A percentile compares a stretch with the other conserved stretches of the same genome.
phyloP scores from a whole-genome alignment of 2,888 invertebrate genomes.

The Schrankia costaestrigalis region DNA sequence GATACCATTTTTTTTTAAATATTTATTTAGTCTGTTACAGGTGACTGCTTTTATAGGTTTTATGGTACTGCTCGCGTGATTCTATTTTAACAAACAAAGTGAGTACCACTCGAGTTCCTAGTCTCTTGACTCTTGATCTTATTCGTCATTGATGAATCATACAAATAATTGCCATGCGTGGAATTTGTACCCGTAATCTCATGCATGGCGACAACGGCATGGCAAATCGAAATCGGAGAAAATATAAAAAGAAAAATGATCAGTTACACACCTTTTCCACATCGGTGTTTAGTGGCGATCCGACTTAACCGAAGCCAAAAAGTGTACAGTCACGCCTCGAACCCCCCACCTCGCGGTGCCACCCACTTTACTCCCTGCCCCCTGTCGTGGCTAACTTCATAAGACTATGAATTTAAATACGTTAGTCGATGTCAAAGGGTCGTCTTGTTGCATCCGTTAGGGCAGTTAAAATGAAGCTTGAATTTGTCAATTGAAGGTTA shows the following conservation, averaged over 20 bases:
- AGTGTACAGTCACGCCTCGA: slow-evolving; percentile 78
- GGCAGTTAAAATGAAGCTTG: slow-evolving; percentile 46
- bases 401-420: slow-evolving; percentile 81
- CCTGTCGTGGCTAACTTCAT: slow-evolving; percentile 71
- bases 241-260: slow-evolving; percentile 12
- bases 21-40: too few species aligned
- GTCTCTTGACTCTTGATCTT: too few species aligned
- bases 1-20: too few species aligned
- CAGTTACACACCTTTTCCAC: slow-evolving; percentile 32
- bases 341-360: slow-evolving; percentile 31
- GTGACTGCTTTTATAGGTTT: too few species aligned
- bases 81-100: too few species aligned
- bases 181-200: too few species aligned
- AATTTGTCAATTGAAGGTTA: too few species aligned
- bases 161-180: too few species aligned
- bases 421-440: slow-evolving; percentile 78
- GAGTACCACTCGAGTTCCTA: too few species aligned
- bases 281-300: slow-evolving; percentile 60
- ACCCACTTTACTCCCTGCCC: slow-evolving; percentile 24
- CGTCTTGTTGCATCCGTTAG: slow-evolving; percentile 57
- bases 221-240: not conserved
- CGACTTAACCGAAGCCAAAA: slow-evolving; percentile 78
- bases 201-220: too few species aligned
- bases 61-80: too few species aligned
- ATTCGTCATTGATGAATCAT: too few species aligned